Conservation (phyloP, 1,140 invertebrate genomes). For the Euwallacea fornicatus region DNA sequence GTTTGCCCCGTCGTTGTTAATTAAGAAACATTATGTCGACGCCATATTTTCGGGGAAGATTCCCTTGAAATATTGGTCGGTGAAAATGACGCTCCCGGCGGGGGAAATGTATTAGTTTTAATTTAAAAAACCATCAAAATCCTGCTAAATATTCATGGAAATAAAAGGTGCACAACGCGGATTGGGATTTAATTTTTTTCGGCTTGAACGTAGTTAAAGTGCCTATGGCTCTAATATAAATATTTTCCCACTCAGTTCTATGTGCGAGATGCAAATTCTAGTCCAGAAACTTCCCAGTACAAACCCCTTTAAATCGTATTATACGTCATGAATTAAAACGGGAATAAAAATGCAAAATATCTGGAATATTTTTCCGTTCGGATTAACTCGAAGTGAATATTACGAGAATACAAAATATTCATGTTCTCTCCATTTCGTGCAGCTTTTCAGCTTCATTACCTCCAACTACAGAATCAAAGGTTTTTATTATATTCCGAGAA, state of each 20-base stretch:
- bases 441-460: conserved; percentile 25
- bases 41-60: conserved; percentile 8
- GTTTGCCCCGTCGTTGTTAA: conserved; percentile 18
- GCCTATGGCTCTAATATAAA: no score
- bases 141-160: conserved; percentile 1
- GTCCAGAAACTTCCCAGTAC: no score
- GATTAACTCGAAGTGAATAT: conserved; percentile 26
- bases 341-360: conserved; percentile 25
- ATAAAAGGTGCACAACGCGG: neutral
- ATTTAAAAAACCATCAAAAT: conserved; percentile 14
- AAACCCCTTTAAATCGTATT: conserved; percentile 21
- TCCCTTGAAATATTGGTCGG: neutral
- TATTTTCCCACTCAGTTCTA: no score
- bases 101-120: conserved; percentile 9
- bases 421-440: conserved; percentile 18
- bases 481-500: conserved; percentile 15
- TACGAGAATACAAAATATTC: conserved; percentile 24
- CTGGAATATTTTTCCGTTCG: conserved; percentile 24
- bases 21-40: conserved; percentile 23
- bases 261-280: no score
- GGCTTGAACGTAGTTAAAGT: no score
- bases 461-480: conserved; percentile 14
- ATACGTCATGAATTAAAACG: conserved; percentile 15
- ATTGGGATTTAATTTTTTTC: no score
- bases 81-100: conserved; percentile 2